Base-by-base conservation (phyloP, 2,797 vertebrate genomes). In the Novumbra hubbsi region DNA sequence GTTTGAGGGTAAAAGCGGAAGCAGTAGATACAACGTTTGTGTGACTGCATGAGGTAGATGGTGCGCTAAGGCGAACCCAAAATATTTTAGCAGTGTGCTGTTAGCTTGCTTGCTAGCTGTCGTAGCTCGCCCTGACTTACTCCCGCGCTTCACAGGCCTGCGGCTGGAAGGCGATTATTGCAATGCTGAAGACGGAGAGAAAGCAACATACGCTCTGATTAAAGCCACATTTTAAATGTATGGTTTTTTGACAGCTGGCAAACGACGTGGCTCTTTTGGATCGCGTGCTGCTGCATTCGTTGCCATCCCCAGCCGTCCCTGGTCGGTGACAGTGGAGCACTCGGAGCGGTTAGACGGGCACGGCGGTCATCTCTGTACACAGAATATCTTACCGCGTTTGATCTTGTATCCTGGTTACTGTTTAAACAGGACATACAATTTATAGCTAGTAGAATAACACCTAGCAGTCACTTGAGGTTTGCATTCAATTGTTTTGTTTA, bases 101-200 rank as follows among this genome's bases (percentile, higher is more conserved):
- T 71, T 87, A 85, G 85, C 83, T n/a, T 27, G 83, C 81, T 92
- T 92, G 90, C 90, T 91, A 92, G 90, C 90, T 68, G 89, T 89
- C 90, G 80, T 68, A 89, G 90, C 90, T 81, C 78, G 83, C 81
- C 83, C 75, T 19, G 69, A 57, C 78, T 90, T 90, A 87, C 90
- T 32, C 27, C 28, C 1, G 52, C 52, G 41, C n/a, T 57, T 57
- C n/a, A 64, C 4, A 71, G 89, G 86, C 89, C 83, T 41, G 89
- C 85, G 81, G 88, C 85, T 83, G 83, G 84, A 82, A 88, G 84
- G 78, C 68, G 30, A 71, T 78, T 83, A 73, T 79, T 78, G 79
- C 76, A 63, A 75, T 79, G 76, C 64, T 76, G 82, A 65, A 67
- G 77, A 78, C 7, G 5, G 80, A 64, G 81, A 60, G 6, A 24